Evolutionary conservation across 1,140 invertebrate genomes (phyloP).

Genomic region (Nixonia krombeini): DNA sequence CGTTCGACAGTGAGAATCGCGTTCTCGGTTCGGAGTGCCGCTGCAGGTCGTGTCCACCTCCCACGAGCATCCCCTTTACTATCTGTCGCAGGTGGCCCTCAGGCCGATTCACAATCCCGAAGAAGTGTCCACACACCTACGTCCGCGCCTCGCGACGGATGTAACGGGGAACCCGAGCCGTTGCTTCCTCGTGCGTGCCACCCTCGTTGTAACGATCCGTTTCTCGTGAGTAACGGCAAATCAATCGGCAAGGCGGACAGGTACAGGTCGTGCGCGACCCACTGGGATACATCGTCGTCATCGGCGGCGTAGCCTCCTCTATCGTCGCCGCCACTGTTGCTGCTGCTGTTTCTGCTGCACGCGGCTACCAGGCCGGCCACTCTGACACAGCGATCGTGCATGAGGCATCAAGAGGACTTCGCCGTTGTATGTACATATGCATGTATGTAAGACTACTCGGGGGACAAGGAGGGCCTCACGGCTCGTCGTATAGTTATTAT

Average conservation of each 20-base stretch:
- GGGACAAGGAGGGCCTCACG: not conserved
- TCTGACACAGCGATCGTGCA: not conserved
- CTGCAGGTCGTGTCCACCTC: not conserved
- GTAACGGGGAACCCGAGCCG: too few species aligned
- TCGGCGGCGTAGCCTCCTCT: too few species aligned
- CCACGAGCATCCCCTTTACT: not conserved
- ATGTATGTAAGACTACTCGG: not conserved
- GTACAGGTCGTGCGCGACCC: constrained; percentile 14
- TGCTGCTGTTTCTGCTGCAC: constrained; percentile 10
- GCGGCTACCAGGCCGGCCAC: constrained; percentile 3
- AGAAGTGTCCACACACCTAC: too few species aligned
- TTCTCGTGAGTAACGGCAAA: constrained; percentile 10
- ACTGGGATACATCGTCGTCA: too few species aligned
- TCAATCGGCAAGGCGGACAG: constrained; percentile 18
- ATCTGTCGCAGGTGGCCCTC: too few species aligned
- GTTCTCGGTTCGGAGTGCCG: not conserved
- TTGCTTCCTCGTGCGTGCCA: not conserved
- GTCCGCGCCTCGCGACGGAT: too few species aligned
- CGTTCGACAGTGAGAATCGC: not conserved
- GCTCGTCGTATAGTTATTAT: not conserved
- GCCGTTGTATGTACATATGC: not conserved
- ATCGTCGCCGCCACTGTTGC: not conserved
- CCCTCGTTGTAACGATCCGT: constrained; percentile 13
- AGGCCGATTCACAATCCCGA: not conserved
- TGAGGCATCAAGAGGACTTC: not conserved